Conservation (phyloP, 2,113 vertebrate genomes). For the Athene cunicularia region DNA sequence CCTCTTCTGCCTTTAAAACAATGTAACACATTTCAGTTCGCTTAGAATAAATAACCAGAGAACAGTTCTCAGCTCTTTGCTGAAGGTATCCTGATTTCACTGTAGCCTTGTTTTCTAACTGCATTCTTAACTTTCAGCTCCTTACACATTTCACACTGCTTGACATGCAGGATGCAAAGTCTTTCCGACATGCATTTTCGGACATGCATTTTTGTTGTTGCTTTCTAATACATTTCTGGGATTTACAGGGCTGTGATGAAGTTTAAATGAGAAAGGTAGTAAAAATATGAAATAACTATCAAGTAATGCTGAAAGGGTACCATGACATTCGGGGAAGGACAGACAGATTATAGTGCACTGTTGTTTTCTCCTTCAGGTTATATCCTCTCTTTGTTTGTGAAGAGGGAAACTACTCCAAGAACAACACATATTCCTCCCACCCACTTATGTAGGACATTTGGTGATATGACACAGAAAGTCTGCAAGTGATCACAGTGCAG, state of each 20-base stretch:
- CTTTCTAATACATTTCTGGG: neutral
- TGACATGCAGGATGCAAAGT: neutral
- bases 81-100: neutral
- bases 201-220: neutral
- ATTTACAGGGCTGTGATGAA: neutral
- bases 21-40: neutral
- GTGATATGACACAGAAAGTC: neutral
- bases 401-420: neutral
- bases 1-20: neutral
- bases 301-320: neutral
- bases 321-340: neutral
- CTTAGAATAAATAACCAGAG: neutral
- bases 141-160: neutral
- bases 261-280: neutral
- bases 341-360: neutral
- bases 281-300: neutral
- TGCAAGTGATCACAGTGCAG: neutral
- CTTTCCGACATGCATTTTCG: neutral
- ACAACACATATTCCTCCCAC: neutral
- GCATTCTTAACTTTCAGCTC: neutral
- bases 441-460: neutral
- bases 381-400: neutral
- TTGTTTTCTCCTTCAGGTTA: neutral
- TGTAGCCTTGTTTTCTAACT: neutral
- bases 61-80: neutral